Evolutionary conservation across 1,140 invertebrate genomes (phyloP), one percentile per base, ranked within the genome.

Genomic region (Zaprionus lachaisei): DNA sequence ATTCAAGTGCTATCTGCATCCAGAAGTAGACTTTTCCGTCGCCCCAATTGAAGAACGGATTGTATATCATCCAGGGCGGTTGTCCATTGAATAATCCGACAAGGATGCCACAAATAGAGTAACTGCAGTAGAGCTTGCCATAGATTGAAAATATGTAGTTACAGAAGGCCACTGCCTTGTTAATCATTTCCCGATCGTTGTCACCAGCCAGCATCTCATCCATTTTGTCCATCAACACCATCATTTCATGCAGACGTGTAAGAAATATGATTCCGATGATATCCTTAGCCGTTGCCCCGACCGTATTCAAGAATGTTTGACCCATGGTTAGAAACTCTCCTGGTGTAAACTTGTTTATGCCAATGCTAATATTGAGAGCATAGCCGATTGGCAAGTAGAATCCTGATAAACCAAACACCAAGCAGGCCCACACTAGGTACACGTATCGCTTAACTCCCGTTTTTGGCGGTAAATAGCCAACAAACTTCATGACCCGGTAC

Each of bases 41-140:
- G 5, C 22, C 44, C 66, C 66, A 69, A 31, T 87, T 68, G 5
- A 89, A 47, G 0, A 80, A 37, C 0, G 83, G 84, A 65, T 89
- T 89, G n/a, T 69, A 69, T 12, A 84, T 2, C 11, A 78, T 55
- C 77, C 78, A 84, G 0, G 81, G 81, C 4, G 81, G 78, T 14
- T 77, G 69, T 7, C 78, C 74, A 0, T 12, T 57, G 1, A 49
- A 6, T 1, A 72, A 15, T 4, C 51, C 60, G 6, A 20, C 31
- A 17, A 73, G 20, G 4, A 73, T 11, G 4, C 20, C 34, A 12
- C 31, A 31, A 17, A 44, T n/a, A 4, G 56, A 24, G 7, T 65
- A 73, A n/a, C 15, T 12, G 0, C 14, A 22, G 9, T 66, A 66
- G 4, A 60, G 11, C 14, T 11, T 17, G 12, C 5, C 55, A 61